These are phyloP conservation scores for Brienomyrus brachyistius DNA, from an alignment of 2,113 vertebrate species.

Conservation along the genomic window DNA sequence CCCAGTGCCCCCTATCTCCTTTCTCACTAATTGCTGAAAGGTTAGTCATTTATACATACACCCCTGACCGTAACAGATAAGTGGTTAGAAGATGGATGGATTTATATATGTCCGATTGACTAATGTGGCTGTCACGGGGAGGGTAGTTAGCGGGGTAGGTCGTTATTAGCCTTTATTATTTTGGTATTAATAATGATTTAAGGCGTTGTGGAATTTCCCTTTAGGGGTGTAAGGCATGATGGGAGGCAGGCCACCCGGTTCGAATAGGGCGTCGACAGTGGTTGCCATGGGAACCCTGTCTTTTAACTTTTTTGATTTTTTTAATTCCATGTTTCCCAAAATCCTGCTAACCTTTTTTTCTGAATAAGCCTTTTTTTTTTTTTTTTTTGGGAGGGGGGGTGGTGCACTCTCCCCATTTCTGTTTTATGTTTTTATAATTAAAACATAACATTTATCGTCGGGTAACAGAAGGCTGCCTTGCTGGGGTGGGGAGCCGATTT, in stretches of 20 bases:
- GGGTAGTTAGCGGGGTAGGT: neutral
- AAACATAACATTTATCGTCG: slow-evolving; percentile 77
- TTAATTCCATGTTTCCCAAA: slow-evolving; percentile 59
- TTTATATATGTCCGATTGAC: neutral
- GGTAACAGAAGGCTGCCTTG: slow-evolving; percentile 71
- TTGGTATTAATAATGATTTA: slow-evolving; percentile 58
- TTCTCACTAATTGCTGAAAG: slow-evolving; percentile 31
- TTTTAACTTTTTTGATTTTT: slow-evolving; percentile 23
- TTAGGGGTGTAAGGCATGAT: slow-evolving; percentile 52
- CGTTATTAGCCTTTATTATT: slow-evolving; percentile 1
- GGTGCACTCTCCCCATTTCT: slow-evolving; percentile 55
- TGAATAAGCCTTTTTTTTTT: slow-evolving; percentile 37
- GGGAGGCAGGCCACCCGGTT: slow-evolving; percentile 41
- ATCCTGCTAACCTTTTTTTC: slow-evolving; percentile 56
- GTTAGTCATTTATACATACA: neutral
- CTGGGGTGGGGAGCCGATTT: slow-evolving; percentile 64
- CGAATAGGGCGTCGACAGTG: slow-evolving; percentile 43
- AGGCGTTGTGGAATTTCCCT: slow-evolving; percentile 63
- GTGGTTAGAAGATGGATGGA: neutral
- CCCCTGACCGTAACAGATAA: neutral
- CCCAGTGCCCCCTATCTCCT: slow-evolving; percentile 34
- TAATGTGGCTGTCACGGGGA: slow-evolving; percentile 56
- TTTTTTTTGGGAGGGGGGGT: neutral
- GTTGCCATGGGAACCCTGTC: slow-evolving; percentile 35
- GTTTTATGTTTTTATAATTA: slow-evolving; percentile 78